Base-by-base conservation (phyloP, 2,888 invertebrate genomes). In the Nomada ferruginata region DNA sequence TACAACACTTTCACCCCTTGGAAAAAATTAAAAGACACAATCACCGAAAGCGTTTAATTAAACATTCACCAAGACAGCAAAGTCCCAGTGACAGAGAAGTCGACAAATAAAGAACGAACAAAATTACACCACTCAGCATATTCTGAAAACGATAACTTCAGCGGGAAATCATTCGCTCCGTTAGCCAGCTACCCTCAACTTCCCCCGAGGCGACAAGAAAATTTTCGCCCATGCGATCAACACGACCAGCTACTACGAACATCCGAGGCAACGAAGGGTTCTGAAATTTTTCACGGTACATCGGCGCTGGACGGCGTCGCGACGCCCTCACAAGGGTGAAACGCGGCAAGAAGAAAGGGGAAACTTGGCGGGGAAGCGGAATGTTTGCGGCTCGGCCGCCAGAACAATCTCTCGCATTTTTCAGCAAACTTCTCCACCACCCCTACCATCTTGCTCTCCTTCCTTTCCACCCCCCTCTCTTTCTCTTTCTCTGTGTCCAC, bases 391-490 rank as follows among this genome's bases (percentile, higher is more conserved):
- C 76, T 79, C 83, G 83, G 68, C 64, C 82, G 82, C 81, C 79
- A 85, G 85, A 89, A 86, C 85, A 89, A 89, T 90, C 83, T 86
- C 86, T 86, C 86, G 82, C 85, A 90, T 90, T 90, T 91, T 90
- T 90, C 89, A 87, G 76, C 84, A 87, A 89, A 91, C 85, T 89
- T 90, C 78, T 59, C 36, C 74, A 47, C 75, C 60, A 73, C 53
- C 65, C 76, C 60, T 52, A 23, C 68, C 57, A 53, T 52, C 36
- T 63, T 74, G 23, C 26, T 64, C 50, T 20, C 13, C 29, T 36
- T 36, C 36, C 36, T 7, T 29, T 29, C 29, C 29, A 23, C 23
- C 23, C 23, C 23, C 23, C 23, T 23, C 23, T 23, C 23, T 23
- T 7, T 29, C 29, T 7, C 59, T 2, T 55, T 69, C 20, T 52